Percentiles rank a stretch among this genome's conserved stretches.
Evolutionary conservation across 2,888 invertebrate genomes (phyloP).

Genomic region (Volucella inanis): DNA sequence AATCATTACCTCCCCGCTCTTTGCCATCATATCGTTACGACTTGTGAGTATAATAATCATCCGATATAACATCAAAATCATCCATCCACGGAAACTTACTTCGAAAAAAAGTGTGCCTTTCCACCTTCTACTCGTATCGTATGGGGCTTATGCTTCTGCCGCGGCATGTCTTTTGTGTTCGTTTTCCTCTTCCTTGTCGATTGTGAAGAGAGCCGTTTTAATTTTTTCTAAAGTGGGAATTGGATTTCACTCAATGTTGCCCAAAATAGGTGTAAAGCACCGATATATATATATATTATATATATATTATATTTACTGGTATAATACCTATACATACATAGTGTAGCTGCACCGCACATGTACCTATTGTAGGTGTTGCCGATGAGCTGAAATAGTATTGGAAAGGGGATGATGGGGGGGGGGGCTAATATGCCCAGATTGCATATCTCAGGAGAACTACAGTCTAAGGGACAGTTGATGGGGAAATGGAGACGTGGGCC

Average conservation of each 20-base stretch:
- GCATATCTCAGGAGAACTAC: too few relatives aligned
- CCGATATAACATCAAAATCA: conserved; percentile 61
- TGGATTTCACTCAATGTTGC: conserved; percentile 47
- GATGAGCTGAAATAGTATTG: neutral
- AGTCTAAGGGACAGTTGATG: too few relatives aligned
- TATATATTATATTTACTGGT: too few relatives aligned
- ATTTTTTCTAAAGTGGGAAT: conserved; percentile 21
- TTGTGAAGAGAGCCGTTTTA: neutral
- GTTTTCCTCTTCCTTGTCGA: conserved; percentile 8
- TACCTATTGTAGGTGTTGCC: conserved; percentile 38
- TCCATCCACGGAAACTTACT: conserved; percentile 60
- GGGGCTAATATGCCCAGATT: too few relatives aligned
- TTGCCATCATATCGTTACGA: conserved; percentile 46
- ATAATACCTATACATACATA: too few relatives aligned
- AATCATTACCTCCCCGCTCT: conserved; percentile 48
- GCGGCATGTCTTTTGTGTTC: neutral
- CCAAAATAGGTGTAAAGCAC: conserved; percentile 30
- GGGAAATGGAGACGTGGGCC: too few relatives aligned
- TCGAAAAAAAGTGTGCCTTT: neutral
- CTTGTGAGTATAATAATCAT: conserved; percentile 57
- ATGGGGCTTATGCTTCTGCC: neutral
- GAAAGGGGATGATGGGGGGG: too few relatives aligned
- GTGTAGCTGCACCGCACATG: conserved; percentile 5
- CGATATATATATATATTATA: too few relatives aligned
- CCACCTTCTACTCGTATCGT: conserved; percentile 26